Evolutionary conservation across 1,140 invertebrate species (phyloP).

Genomic region (Tribolium madens): DNA sequence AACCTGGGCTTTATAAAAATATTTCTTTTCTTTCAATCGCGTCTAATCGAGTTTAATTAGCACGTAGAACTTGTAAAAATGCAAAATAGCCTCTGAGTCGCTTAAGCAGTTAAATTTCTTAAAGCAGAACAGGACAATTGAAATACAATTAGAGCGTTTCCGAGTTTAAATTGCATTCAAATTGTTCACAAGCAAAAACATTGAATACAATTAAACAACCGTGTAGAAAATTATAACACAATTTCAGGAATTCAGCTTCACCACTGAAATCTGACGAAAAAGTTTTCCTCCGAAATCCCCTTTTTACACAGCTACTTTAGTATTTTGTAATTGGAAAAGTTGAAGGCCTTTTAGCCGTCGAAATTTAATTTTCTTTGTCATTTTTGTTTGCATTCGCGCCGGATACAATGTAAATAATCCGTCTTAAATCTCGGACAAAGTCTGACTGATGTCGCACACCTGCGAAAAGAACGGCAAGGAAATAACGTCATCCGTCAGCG

Average conservation of each 20-base stretch:
- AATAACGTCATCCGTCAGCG: constrained; percentile 53
- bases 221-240: constrained; percentile 44
- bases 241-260: constrained; percentile 42
- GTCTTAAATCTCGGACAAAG: constrained; percentile 7
- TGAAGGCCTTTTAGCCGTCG: constrained; percentile 23
- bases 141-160: constrained; percentile 48
- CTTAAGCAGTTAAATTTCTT: constrained; percentile 39
- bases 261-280: constrained; percentile 34
- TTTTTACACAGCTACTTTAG: constrained; percentile 39
- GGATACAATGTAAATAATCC: constrained; percentile 33
- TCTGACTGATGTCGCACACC: constrained; percentile 29
- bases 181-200: constrained; percentile 46
- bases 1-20: not conserved
- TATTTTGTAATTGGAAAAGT: constrained; percentile 45
- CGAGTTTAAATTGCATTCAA: constrained; percentile 37
- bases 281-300: constrained; percentile 24
- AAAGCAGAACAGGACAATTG: constrained; percentile 42
- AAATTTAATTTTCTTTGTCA: constrained; percentile 43
- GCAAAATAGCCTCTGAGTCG: constrained; percentile 23
- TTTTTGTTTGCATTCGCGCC: constrained; percentile 18
- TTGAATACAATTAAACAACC: constrained; percentile 45
- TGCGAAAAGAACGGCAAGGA: constrained; percentile 41
- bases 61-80: constrained; percentile 37
- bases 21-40: not conserved
- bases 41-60: constrained; percentile 7